Percentiles rank a stretch among this genome's conserved stretches.
These are phyloP conservation scores for Epizoanthus stellaris DNA, from an alignment of 92 coral and sea anemone genomes.

Conservation along the genomic window DNA sequence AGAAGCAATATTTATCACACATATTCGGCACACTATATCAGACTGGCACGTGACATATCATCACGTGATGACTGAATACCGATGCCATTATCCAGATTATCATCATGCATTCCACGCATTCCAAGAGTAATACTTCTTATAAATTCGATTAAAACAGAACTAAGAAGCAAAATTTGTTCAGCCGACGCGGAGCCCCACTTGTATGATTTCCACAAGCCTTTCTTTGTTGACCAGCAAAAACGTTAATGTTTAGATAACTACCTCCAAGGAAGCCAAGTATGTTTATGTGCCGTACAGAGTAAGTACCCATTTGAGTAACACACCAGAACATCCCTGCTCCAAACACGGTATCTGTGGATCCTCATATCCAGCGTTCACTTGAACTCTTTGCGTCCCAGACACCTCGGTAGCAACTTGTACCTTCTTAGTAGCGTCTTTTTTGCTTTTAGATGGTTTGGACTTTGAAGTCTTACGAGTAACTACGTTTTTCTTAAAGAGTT, in stretches of 20 bases:
- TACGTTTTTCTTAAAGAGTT: constrained; percentile 36
- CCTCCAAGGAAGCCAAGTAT: no score
- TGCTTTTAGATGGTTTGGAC: constrained; percentile 42
- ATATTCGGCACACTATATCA: no score
- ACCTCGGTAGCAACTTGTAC: constrained; percentile 95
- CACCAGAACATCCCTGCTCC: constrained; percentile 90
- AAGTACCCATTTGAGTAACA: constrained; percentile 81
- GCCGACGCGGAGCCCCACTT: background rate
- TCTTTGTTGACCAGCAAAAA: constrained; percentile 17
- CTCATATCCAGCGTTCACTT: constrained; percentile 99
- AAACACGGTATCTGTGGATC: constrained; percentile 92
- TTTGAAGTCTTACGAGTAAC: constrained; percentile 58
- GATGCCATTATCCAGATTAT: no score
- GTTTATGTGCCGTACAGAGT: constrained; percentile 87
- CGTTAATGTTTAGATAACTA: background rate
- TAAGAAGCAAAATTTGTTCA: background rate
- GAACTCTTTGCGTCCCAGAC: constrained; percentile 94
- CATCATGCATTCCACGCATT: constrained; percentile 14
- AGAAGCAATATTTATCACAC: no score
- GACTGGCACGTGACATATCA: no score
- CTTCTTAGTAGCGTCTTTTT: constrained; percentile 75
- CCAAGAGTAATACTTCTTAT: background rate
- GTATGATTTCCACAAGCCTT: background rate
- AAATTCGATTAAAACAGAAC: background rate
- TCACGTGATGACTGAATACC: no score